Conservation (phyloP, 2,113 vertebrate species). For the Ornithorhynchus anatinus region DNA sequence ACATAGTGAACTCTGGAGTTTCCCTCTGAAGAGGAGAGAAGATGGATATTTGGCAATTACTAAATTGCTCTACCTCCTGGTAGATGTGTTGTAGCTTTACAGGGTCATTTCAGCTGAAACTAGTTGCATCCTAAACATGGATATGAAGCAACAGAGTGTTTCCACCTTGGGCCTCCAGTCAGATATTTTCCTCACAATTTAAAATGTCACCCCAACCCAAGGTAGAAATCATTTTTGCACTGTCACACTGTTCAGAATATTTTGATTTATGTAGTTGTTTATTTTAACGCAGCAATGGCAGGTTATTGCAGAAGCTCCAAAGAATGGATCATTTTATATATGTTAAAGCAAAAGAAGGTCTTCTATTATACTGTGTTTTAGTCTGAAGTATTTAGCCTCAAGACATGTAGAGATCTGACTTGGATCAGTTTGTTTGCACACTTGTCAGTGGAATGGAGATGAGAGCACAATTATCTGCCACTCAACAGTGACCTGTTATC, state of each 20-base stretch:
- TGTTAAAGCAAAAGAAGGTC: neutral
- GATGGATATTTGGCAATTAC: too few relatives aligned
- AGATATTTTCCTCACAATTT: neutral
- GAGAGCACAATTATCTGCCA: neutral
- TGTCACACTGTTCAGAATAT: neutral
- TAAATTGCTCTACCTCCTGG: too few relatives aligned
- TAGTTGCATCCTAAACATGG: too few relatives aligned
- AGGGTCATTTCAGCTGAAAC: too few relatives aligned
- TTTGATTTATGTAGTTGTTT: accelerated
- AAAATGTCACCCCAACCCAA: neutral
- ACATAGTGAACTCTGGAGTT: too few relatives aligned
- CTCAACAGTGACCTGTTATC: neutral
- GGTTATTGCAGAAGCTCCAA: neutral
- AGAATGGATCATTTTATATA: neutral
- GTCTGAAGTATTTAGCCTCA: neutral
- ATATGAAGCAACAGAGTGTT: neutral
- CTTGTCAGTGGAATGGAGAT: conserved; percentile 10
- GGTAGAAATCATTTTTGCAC: neutral
- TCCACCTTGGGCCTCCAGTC: neutral
- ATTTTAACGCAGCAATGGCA: neutral
- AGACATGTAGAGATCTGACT: neutral
- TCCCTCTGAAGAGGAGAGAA: too few relatives aligned
- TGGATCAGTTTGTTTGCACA: neutral
- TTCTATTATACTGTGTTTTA: neutral
- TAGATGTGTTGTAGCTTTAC: too few relatives aligned